A percentile compares a stretch with the other conserved stretches of the same genome.
These are phyloP conservation scores for Rotaria socialis DNA, from an alignment of 2,888 invertebrate species.

Conservation along the genomic window DNA sequence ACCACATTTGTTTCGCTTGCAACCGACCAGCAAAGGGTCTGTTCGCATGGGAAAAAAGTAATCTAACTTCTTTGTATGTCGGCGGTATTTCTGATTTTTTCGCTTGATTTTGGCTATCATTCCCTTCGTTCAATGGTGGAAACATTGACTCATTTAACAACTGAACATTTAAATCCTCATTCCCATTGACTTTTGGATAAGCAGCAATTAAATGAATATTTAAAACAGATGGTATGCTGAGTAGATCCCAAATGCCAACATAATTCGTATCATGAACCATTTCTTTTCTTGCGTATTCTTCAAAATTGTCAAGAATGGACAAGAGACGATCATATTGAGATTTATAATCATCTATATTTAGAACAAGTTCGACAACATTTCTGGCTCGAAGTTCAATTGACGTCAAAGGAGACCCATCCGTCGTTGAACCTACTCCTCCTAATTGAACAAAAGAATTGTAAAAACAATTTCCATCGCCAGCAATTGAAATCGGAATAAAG, in stretches of 20 bases:
- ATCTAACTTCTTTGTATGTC: neutral
- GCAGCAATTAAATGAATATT: neutral
- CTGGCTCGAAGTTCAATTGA: neutral
- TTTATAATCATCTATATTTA: neutral
- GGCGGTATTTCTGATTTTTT: neutral
- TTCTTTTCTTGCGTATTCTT: neutral
- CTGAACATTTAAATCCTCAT: neutral
- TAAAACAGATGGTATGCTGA: neutral
- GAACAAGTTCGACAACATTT: neutral
- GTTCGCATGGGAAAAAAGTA: neutral
- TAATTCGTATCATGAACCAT: neutral
- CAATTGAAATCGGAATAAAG: neutral
- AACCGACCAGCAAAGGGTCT: fast-evolving
- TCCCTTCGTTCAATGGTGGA: neutral
- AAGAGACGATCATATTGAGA: neutral
- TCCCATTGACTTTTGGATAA: conserved; percentile 15
- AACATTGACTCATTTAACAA: neutral
- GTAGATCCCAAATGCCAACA: neutral
- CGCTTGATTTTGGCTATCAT: neutral
- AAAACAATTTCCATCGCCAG: conserved; percentile 16
- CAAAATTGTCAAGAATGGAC: neutral
- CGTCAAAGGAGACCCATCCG: neutral
- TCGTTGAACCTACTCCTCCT: neutral
- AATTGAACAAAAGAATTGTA: neutral
- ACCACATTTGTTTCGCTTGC: neutral